Evolutionary conservation across 1,140 invertebrate genomes (phyloP), one percentile per base, ranked within the genome.

Genomic region (Parapsyche elsis): DNA sequence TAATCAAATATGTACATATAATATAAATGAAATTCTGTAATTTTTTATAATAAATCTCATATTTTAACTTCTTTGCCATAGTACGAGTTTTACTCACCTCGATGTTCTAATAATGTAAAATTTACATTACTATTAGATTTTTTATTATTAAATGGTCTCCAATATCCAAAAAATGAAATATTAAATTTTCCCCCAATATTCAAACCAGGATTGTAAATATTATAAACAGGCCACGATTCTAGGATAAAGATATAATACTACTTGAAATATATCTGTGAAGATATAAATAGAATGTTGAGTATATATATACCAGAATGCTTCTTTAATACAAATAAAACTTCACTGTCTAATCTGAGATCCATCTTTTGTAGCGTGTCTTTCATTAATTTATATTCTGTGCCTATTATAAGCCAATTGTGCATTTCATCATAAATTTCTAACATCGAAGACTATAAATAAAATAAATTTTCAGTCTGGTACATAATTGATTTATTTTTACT

Each of bases 131-230:
- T 38, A 38, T 38, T 1, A 38, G 1, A 38, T 38, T 38, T 38
- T 38, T 7, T 7, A 38, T 38, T 38, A 7, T 7, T 38, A 38
- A 53, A 14, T 12, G 49, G 26, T 53, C 19, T 49, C 82, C 82
- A 83, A 7, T 77, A 64, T 38, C 76, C 82, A 46, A 71, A 73
- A 23, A 80, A 75, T 30, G 61, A 76, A 0, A 73, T 38, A 19
- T 73, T 77, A 9, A 79, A n/a, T 49, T 73, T 76, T 1, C 78
- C 77, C 64, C 76, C 64, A 74, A 67, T 38, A 45, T 78, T 61
- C 2, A 73, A 30, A 14, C 82, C 78, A 12, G 78, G 77, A 38
- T 80, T 83, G 75, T 83, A 81, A 53, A 83, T 9, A 75, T 83
- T 80, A 49, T 76, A 81, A 30, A 81, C n/a, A 21, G 21, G 45